phyloP scores from a whole-genome alignment of 2,113 vertebrate species.

The Lathamus discolor region DNA sequence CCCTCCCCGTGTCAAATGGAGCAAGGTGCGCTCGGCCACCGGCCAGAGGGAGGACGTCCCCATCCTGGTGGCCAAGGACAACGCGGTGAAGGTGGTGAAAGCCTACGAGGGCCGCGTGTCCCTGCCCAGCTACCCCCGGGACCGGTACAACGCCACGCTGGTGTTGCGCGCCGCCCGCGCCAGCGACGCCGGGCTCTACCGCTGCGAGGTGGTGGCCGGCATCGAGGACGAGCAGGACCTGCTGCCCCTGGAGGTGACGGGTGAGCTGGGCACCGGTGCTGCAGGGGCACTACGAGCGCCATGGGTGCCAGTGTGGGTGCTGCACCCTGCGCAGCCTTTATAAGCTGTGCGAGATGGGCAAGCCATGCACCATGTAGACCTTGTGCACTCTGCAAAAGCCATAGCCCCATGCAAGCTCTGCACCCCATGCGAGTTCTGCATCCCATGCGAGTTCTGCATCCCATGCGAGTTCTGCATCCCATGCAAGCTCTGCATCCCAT shows the following conservation, averaged over 20 bases:
- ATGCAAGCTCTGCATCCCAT: no score
- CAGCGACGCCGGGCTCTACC: conserved; percentile 92
- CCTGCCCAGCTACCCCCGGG: conserved; percentile 82
- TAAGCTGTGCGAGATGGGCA: rapidly evolving
- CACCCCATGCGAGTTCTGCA: not conserved
- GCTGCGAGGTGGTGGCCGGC: conserved; percentile 92
- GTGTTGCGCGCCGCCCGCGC: conserved; percentile 81
- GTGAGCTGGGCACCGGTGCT: conserved; percentile 58
- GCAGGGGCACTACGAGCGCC: rapidly evolving
- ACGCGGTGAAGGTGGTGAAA: conserved; percentile 89
- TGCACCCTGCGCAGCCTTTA: rapidly evolving
- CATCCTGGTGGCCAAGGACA: conserved; percentile 93
- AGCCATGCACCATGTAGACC: not conserved
- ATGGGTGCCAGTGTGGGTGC: rapidly evolving
- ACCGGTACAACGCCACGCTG: conserved; percentile 87
- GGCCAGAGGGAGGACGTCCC: conserved; percentile 85
- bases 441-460: no score
- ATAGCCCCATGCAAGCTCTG: not conserved
- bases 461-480: no score
- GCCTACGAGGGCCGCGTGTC: conserved; percentile 87
- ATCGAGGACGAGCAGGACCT: conserved; percentile 94
- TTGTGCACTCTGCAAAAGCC: not conserved
- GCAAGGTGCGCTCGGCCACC: conserved; percentile 86
- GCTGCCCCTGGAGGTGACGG: conserved; percentile 90
- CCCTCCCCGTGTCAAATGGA: conserved; percentile 92